These are phyloP conservation scores for Noctilio leporinus DNA, from an alignment of 2,113 vertebrate species.

Conservation along the genomic window DNA sequence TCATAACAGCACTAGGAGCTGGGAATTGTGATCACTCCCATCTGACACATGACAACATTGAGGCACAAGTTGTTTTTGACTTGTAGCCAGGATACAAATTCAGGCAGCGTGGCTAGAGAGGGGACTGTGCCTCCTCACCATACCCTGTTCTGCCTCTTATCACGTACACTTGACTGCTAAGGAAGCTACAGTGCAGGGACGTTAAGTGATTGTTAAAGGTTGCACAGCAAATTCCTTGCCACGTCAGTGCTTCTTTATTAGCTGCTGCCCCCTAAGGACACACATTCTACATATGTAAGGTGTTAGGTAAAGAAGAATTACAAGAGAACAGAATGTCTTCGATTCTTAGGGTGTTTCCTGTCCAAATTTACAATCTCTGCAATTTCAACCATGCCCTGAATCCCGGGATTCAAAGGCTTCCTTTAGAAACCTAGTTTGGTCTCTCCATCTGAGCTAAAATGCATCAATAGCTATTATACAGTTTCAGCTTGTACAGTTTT, in stretches of 20 bases:
- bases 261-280: neutral
- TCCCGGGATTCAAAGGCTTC: neutral
- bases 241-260: neutral
- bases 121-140: neutral
- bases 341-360: neutral
- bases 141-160: accelerated
- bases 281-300: neutral
- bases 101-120: accelerated
- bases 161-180: neutral
- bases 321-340: neutral
- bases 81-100: neutral
- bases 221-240: neutral
- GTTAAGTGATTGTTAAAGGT: neutral
- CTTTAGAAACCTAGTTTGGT: neutral
- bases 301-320: neutral
- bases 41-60: neutral
- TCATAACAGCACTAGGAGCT: neutral
- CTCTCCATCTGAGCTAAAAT: neutral
- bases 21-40: neutral
- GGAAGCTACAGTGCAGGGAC: neutral
- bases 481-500: neutral
- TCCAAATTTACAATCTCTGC: neutral
- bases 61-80: neutral
- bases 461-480: too few relatives aligned
- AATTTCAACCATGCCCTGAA: neutral